A percentile compares a stretch with the other conserved stretches of the same genome.
Conservation (phyloP, 2,888 invertebrate species). For the Rapana venosa region DNA sequence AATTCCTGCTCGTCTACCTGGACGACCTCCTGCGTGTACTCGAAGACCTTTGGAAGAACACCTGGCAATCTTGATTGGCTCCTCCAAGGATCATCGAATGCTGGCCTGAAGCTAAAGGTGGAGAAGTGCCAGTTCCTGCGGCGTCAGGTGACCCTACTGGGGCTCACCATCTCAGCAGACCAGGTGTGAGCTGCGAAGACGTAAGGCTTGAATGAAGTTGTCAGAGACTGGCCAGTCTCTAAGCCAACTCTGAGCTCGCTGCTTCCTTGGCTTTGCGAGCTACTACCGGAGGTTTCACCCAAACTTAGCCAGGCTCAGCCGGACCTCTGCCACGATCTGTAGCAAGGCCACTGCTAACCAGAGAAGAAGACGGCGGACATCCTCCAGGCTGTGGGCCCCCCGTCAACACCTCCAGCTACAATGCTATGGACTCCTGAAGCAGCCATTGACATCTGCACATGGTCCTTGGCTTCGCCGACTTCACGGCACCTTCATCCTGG, state of each 20-base stretch:
- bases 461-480: not conserved
- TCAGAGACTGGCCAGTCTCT: slow-evolving; percentile 32
- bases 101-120: slow-evolving; percentile 52
- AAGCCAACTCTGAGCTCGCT: slow-evolving; percentile 12
- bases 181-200: slow-evolving; percentile 40
- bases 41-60: slow-evolving; percentile 52
- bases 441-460: not conserved
- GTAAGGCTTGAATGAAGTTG: slow-evolving; percentile 40
- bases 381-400: slow-evolving; percentile 11
- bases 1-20: slow-evolving; percentile 42
- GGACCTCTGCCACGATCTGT: slow-evolving; percentile 48
- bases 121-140: slow-evolving; percentile 53
- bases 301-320: slow-evolving; percentile 48
- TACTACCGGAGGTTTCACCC: slow-evolving; percentile 51
- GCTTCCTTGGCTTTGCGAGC: slow-evolving; percentile 51
- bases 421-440: not conserved
- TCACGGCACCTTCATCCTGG: not conserved
- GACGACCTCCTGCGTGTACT: slow-evolving; percentile 47
- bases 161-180: slow-evolving; percentile 45
- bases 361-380: slow-evolving; percentile 32
- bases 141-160: slow-evolving; percentile 44
- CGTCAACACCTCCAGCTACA: not conserved
- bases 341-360: slow-evolving; percentile 43
- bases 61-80: slow-evolving; percentile 53
- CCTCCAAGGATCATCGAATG: slow-evolving; percentile 44